Percentiles rank a stretch among this genome's conserved stretches.
Conservation (phyloP, 2,888 invertebrate genomes). For the Molorchus minor region DNA sequence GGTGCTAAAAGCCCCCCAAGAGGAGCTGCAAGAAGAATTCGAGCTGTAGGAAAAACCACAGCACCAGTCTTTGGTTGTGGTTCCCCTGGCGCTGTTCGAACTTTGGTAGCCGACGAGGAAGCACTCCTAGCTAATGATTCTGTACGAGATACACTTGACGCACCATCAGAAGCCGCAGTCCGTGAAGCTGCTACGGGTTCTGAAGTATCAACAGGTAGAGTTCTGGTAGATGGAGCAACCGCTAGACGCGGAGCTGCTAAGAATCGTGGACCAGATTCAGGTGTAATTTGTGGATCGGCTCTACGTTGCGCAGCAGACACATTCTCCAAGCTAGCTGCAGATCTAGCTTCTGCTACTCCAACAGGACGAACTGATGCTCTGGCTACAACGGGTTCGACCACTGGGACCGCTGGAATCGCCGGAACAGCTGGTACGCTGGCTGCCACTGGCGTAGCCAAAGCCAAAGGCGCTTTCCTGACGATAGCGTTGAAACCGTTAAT, state of each 20-base stretch:
- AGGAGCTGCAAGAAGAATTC: not conserved
- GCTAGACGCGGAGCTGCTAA: not conserved
- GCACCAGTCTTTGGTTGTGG: not conserved
- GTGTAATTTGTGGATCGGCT: not conserved
- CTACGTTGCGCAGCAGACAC: not conserved
- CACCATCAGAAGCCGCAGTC: conserved; percentile 2
- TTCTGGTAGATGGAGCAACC: not conserved
- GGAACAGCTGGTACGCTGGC: conserved; percentile 52
- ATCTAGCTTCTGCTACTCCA: conserved; percentile 60
- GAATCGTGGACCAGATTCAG: not conserved
- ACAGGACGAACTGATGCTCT: conserved; percentile 49
- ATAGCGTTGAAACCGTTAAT: conserved; percentile 74
- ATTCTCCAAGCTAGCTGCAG: too few relatives aligned
- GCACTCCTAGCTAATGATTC: conserved; percentile 57
- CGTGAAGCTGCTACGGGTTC: conserved; percentile 23
- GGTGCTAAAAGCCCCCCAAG: not conserved
- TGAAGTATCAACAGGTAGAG: conserved; percentile 55
- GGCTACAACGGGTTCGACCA: conserved; percentile 35
- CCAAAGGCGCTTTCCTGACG: conserved; percentile 70
- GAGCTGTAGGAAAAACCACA: not conserved
- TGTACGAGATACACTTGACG: conserved; percentile 30
- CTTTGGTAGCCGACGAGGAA: not conserved
- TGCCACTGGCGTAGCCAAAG: conserved; percentile 57
- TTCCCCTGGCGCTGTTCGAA: not conserved
- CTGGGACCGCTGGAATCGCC: conserved; percentile 52